Conservation (phyloP, 2,888 invertebrate genomes). For the Erebia ligea region DNA sequence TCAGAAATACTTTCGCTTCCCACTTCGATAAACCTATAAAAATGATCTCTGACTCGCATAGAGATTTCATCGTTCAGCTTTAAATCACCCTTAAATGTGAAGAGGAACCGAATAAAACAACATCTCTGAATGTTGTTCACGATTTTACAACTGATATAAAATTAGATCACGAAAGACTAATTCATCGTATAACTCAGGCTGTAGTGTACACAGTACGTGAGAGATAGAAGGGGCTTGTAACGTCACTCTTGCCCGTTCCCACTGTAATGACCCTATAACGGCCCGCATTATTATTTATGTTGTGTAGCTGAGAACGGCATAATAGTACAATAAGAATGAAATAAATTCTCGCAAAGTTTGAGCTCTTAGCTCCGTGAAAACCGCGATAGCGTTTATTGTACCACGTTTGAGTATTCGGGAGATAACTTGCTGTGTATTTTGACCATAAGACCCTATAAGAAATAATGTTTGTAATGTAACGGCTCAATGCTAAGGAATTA, state of each 20-base stretch:
- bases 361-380: conserved; percentile 73
- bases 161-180: conserved; percentile 45
- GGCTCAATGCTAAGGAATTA: no score
- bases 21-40: no score
- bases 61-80: background rate
- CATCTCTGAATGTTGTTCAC: conserved; percentile 30
- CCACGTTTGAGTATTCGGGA: conserved; percentile 58
- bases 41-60: background rate
- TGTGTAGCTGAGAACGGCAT: conserved; percentile 81
- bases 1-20: no score
- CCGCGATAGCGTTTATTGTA: conserved; percentile 75
- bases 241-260: conserved; percentile 70
- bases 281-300: conserved; percentile 81
- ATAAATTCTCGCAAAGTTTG: conserved; percentile 78
- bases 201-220: conserved; percentile 47
- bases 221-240: conserved; percentile 50
- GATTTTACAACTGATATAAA: conserved; percentile 41
- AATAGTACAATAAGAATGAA: conserved; percentile 81
- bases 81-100: background rate
- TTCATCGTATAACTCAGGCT: conserved; percentile 42
- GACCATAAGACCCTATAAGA: conserved; percentile 32
- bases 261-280: conserved; percentile 80
- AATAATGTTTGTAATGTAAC: no score
- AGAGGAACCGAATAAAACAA: conserved; percentile 15
- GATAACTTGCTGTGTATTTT: conserved; percentile 52